These are phyloP conservation scores for Garrulus glandarius DNA, from an alignment of 2,797 vertebrate species.

Conservation along the genomic window DNA sequence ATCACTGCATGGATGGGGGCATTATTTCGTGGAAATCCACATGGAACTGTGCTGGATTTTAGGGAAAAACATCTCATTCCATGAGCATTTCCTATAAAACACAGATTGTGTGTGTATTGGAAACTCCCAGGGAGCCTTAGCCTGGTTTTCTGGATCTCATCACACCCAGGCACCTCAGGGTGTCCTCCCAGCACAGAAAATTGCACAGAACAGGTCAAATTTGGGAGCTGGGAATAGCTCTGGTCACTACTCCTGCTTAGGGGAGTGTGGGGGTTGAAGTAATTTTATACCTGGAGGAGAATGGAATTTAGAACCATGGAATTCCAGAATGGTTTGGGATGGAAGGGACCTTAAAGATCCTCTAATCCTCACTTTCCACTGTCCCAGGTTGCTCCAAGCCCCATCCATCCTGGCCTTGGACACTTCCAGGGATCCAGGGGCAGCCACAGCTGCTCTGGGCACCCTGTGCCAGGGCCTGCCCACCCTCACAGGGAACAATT, in stretches of 20 bases:
- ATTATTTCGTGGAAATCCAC: background rate
- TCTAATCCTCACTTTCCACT: background rate
- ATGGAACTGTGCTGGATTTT: background rate
- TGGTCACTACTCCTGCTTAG: background rate
- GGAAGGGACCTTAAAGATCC: background rate
- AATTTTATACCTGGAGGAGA: background rate
- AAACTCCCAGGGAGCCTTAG: background rate
- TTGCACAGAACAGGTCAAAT: background rate
- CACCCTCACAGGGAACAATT: background rate
- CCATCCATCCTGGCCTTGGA: accelerated
- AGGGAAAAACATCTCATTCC: background rate
- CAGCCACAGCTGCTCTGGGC: background rate
- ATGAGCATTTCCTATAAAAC: background rate
- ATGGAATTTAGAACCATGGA: background rate
- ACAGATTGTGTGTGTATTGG: accelerated
- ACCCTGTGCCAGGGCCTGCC: background rate
- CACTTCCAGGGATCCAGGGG: background rate
- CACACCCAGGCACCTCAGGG: background rate
- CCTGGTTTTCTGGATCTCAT: background rate
- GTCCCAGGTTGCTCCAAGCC: background rate
- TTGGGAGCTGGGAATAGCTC: background rate
- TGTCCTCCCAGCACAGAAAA: background rate
- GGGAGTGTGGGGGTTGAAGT: background rate
- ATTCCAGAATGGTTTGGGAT: background rate
- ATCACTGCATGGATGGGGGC: background rate